Evolutionary conservation across 2,888 invertebrate species (phyloP).

Genomic region (Helleia helle): DNA sequence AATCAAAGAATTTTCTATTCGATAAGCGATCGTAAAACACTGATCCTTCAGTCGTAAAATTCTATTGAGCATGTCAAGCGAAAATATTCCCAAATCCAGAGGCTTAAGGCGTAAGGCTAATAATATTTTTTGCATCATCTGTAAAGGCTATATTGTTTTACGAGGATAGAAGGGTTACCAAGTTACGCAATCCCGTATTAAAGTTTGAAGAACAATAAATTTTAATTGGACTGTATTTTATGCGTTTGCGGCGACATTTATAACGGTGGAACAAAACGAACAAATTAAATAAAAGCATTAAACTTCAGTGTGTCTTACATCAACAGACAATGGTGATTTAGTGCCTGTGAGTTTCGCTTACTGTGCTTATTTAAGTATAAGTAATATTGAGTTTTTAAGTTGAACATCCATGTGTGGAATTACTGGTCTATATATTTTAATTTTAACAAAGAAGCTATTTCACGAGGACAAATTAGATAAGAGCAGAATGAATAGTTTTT

Average conservation of each 20-base stretch:
- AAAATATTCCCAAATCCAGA: slow-evolving; percentile 42
- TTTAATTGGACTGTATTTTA: slow-evolving; percentile 68
- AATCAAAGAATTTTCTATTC: slow-evolving; percentile 53
- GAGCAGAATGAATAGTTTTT: too few species aligned
- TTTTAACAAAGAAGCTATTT: too few species aligned
- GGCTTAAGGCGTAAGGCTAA: slow-evolving; percentile 36
- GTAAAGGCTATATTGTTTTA: slow-evolving; percentile 57
- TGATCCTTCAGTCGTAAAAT: slow-evolving; percentile 61
- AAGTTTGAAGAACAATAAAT: slow-evolving; percentile 60
- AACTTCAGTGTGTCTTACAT: not conserved
- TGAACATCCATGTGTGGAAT: too few species aligned
- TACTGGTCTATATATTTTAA: too few species aligned
- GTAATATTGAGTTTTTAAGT: too few species aligned
- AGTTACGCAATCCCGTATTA: slow-evolving; percentile 62
- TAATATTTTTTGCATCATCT: slow-evolving; percentile 46
- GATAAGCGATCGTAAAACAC: slow-evolving; percentile 64
- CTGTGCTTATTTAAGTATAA: too few species aligned
- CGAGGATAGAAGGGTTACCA: slow-evolving; percentile 52
- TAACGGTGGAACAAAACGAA: slow-evolving; percentile 56
- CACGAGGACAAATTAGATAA: too few species aligned
- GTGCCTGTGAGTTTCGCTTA: too few species aligned
- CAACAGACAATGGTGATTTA: too few species aligned
- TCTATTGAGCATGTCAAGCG: slow-evolving; percentile 38
- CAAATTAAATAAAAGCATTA: slow-evolving; percentile 23
- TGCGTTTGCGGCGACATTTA: slow-evolving; percentile 62